phyloP scores from a whole-genome alignment of 2,113 vertebrate species.

The Lota lota region DNA sequence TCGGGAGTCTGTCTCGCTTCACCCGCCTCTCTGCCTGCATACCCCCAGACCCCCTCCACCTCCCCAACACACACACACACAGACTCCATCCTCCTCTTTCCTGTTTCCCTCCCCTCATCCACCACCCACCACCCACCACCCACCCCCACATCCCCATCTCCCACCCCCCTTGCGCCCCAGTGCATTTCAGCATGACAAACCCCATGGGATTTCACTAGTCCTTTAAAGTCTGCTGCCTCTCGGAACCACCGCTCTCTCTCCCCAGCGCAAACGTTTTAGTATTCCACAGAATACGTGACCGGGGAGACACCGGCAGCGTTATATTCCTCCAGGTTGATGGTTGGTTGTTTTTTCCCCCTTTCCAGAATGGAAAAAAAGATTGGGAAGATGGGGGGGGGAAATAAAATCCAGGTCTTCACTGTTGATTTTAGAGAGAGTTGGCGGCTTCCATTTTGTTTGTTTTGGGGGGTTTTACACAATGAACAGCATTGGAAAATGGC shows the following conservation, averaged over 20 bases:
- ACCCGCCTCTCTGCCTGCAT: constrained; percentile 1
- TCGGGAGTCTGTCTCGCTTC: constrained; percentile 60
- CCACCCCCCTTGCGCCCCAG: constrained; percentile 18
- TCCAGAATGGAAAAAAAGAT: too few species aligned
- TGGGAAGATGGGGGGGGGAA: constrained; percentile 4
- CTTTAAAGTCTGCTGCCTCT: constrained; percentile 75
- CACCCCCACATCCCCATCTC: constrained; percentile 1
- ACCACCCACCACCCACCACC: constrained; percentile 4
- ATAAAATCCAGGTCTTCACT: constrained; percentile 45
- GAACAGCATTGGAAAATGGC: too few species aligned
- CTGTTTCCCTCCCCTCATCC: constrained; percentile 13
- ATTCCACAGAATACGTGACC: constrained; percentile 71
- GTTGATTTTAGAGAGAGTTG: constrained; percentile 29
- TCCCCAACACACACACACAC: background rate
- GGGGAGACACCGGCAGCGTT: constrained; percentile 63
- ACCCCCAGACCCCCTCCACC: background rate
- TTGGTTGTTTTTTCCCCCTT: constrained; percentile 46
- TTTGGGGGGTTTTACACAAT: too few species aligned
- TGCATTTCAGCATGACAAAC: constrained; percentile 76
- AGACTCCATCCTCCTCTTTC: constrained; percentile 17
- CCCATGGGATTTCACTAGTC: constrained; percentile 74
- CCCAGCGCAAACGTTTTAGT: constrained; percentile 64
- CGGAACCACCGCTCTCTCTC: constrained; percentile 68
- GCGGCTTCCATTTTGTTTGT: too few species aligned
- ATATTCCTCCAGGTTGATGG: constrained; percentile 35